Percentiles rank a stretch among this genome's conserved stretches.
Evolutionary conservation across 1,140 invertebrate species (phyloP).

Genomic region (Drosophila nikananu): DNA sequence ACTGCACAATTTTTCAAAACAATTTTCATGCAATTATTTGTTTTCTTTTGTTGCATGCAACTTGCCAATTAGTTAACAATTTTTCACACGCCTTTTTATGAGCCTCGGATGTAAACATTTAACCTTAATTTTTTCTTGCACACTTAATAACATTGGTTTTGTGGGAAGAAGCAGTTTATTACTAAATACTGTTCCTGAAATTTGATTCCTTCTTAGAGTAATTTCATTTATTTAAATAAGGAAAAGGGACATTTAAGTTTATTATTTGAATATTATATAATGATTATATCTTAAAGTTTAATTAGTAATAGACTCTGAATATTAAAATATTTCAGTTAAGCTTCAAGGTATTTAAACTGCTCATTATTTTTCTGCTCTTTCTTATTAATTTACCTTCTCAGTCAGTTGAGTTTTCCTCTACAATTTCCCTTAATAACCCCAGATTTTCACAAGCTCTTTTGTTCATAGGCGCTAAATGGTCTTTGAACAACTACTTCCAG

Average conservation of each 20-base stretch:
- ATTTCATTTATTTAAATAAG: neutral
- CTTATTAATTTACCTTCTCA: neutral
- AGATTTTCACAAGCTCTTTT: constrained; percentile 9
- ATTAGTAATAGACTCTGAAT: too few relatives aligned
- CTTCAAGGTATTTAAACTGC: neutral
- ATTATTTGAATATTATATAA: neutral
- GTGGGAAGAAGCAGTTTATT: neutral
- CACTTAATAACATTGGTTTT: constrained; percentile 4
- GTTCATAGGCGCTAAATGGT: constrained; percentile 32
- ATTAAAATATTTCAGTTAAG: too few relatives aligned
- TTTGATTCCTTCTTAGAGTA: neutral
- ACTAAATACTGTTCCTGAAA: neutral
- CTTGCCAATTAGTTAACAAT: constrained; percentile 74
- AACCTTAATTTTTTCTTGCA: constrained; percentile 71
- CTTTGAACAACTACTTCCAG: constrained; percentile 15
- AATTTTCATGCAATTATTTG: constrained; percentile 77
- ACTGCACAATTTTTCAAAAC: constrained; percentile 65
- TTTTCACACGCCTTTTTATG: constrained; percentile 81
- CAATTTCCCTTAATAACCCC: neutral
- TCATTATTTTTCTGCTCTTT: neutral
- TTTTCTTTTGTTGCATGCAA: constrained; percentile 56
- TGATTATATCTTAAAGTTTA: neutral
- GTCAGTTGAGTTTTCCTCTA: neutral
- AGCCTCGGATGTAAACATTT: constrained; percentile 77
- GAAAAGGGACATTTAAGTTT: neutral